Conservation (phyloP, 2,113 vertebrate genomes). For the Cyanoderma ruficeps region DNA sequence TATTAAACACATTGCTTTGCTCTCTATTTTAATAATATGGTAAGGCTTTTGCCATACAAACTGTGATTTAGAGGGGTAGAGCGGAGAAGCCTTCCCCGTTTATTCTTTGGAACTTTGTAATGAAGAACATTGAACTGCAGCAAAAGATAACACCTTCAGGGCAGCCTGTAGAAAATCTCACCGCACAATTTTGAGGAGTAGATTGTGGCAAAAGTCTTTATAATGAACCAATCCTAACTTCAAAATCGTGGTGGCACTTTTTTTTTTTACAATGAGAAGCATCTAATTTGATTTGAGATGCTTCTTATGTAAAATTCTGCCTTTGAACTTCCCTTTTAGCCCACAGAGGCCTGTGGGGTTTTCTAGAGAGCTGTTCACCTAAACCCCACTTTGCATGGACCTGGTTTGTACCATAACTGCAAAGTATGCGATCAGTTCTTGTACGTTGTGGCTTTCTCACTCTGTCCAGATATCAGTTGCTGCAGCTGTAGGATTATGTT, state of each 20-base stretch:
- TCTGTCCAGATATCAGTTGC: not conserved
- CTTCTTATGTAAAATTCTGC: not conserved
- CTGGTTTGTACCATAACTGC: not conserved
- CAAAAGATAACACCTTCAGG: not conserved
- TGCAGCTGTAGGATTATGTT: not conserved
- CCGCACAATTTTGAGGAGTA: not conserved
- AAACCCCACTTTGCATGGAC: not conserved
- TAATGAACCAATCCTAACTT: not conserved
- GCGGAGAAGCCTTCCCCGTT: accelerated
- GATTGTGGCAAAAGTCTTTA: not conserved
- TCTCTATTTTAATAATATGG: not conserved
- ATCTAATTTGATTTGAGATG: not conserved
- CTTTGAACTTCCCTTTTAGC: not conserved
- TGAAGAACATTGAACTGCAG: not conserved
- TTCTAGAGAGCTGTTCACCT: not conserved
- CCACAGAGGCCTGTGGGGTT: not conserved
- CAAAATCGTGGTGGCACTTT: not conserved
- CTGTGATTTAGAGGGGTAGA: not conserved
- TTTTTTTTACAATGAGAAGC: not conserved
- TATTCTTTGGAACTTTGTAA: not conserved
- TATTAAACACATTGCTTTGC: not conserved
- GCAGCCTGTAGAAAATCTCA: not conserved
- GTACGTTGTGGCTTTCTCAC: not conserved
- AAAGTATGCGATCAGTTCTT: not conserved
- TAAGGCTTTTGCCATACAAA: not conserved